Evolutionary conservation across 1,140 invertebrate species (phyloP).

Genomic region (Drosophila arawakana): DNA sequence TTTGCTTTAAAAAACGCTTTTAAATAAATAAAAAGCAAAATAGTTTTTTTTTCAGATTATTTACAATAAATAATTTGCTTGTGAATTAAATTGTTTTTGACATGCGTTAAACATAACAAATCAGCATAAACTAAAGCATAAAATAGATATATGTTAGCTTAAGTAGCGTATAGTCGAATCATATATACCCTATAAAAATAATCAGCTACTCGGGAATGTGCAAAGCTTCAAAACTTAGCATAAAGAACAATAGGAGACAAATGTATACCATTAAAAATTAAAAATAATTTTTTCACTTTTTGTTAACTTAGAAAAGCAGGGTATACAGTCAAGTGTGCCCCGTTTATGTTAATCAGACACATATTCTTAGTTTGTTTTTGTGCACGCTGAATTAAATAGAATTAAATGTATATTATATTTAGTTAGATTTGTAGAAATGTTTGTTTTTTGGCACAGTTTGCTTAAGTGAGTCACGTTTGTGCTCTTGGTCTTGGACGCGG

Average conservation of each 20-base stretch:
- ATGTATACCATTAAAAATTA: too few species aligned
- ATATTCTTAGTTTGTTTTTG: conserved; percentile 3
- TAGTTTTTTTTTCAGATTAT: background rate
- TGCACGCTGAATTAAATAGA: conserved; percentile 7
- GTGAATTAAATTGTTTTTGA: background rate
- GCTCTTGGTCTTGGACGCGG: conserved; percentile 65
- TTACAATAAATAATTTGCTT: background rate
- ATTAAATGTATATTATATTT: conserved; percentile 7
- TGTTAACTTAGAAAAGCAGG: too few species aligned
- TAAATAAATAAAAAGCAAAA: background rate
- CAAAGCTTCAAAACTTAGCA: too few species aligned
- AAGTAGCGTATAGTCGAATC: background rate
- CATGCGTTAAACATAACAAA: conserved; percentile 1
- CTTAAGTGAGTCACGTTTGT: conserved; percentile 35
- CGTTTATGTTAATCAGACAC: background rate
- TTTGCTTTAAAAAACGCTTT: background rate
- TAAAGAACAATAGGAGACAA: too few species aligned
- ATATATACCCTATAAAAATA: background rate
- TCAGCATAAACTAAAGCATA: background rate
- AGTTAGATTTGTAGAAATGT: conserved; percentile 28
- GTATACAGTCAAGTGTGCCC: background rate
- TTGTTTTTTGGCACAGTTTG: conserved; percentile 56
- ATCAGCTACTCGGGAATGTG: too few species aligned
- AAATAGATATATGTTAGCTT: background rate
- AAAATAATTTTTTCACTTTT: too few species aligned